Percentiles rank a stretch among this genome's conserved stretches.
Conservation (phyloP, 2,113 vertebrate species). For the Scalopus aquaticus region DNA sequence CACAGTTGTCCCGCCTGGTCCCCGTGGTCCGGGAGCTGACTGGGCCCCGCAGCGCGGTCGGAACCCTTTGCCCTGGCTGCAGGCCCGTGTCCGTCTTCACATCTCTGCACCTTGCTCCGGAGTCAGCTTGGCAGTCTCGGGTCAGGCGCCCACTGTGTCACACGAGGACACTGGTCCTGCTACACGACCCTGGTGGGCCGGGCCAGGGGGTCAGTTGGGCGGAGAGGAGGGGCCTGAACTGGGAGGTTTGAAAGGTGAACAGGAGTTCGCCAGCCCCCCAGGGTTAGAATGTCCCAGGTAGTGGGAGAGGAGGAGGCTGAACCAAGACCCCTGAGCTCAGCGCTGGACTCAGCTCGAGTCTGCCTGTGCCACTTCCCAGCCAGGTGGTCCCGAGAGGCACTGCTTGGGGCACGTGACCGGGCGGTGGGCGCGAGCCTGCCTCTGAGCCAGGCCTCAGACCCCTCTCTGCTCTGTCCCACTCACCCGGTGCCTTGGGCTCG, state of each 20-base stretch:
- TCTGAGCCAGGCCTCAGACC: too few relatives aligned
- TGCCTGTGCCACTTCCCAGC: background rate
- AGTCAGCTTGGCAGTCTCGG: too few relatives aligned
- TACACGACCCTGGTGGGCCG: background rate
- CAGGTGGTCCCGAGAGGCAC: background rate
- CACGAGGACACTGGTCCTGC: background rate
- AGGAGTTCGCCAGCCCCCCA: background rate
- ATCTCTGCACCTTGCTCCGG: background rate
- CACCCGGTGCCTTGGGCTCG: background rate
- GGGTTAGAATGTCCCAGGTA: background rate
- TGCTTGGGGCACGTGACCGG: background rate
- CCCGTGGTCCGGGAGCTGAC: background rate
- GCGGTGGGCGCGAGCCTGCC: background rate
- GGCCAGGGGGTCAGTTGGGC: background rate
- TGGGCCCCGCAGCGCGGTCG: rapidly evolving
- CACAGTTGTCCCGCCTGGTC: background rate
- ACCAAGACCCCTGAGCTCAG: background rate
- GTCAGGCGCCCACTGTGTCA: background rate
- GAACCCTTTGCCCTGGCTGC: background rate
- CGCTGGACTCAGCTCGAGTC: background rate
- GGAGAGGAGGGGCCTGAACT: background rate
- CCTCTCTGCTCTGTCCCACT: background rate
- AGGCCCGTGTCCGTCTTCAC: background rate
- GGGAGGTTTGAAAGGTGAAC: background rate
- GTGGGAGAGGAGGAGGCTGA: background rate